These are phyloP conservation scores for Drosophila simulans DNA, from an alignment of 1,140 invertebrate genomes.

Conservation along the genomic window DNA sequence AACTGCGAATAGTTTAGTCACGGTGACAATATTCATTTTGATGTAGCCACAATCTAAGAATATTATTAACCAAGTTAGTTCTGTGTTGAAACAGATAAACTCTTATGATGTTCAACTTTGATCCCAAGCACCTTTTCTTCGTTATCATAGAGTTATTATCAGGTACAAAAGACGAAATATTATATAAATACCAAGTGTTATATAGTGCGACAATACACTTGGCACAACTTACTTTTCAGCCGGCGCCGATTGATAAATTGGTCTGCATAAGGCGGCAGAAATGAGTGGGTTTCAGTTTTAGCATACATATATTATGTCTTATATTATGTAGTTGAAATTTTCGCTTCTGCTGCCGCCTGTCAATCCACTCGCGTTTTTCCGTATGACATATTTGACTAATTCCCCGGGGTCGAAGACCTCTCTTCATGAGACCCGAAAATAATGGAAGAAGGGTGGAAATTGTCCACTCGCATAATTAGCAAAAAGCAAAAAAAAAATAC, in stretches of 20 bases:
- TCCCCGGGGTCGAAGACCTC: constrained; percentile 48
- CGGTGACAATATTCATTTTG: background rate
- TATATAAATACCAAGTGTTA: background rate
- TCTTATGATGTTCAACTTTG: background rate
- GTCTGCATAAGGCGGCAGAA: constrained; percentile 13
- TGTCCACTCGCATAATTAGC: constrained; percentile 61
- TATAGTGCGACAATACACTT: constrained; percentile 12
- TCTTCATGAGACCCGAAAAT: constrained; percentile 19
- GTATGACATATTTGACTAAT: constrained; percentile 43
- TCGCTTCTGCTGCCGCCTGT: constrained; percentile 24
- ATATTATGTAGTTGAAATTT: constrained; percentile 33
- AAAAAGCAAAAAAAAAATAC: constrained; percentile 34
- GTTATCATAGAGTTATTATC: background rate
- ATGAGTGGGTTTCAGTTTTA: constrained; percentile 14
- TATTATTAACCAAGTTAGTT: too few species aligned
- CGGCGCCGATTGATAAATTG: constrained; percentile 32
- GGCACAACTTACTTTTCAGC: constrained; percentile 21
- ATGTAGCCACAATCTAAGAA: background rate
- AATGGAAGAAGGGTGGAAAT: constrained; percentile 23
- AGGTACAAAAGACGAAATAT: constrained; percentile 7
- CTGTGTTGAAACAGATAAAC: too few species aligned
- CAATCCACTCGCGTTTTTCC: constrained; percentile 29
- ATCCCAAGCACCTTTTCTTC: background rate
- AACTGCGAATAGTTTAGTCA: background rate
- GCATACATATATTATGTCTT: constrained; percentile 8